Conservation (phyloP, 2,797 vertebrate species). For the Benthosema pterotum region DNA sequence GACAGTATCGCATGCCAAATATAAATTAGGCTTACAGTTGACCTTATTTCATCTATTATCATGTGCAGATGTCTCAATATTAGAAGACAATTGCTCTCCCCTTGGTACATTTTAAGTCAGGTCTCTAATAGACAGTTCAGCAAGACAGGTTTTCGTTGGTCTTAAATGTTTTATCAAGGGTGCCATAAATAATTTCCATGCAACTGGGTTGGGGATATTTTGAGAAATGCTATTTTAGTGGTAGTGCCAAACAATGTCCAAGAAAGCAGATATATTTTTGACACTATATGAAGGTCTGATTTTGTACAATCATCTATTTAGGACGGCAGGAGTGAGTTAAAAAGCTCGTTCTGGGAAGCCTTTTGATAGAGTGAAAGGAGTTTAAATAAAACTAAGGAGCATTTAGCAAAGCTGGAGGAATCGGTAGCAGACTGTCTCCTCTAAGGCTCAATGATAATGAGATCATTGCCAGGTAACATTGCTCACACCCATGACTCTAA, state of each 20-base stretch:
- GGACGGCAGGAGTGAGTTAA: conserved; percentile 59
- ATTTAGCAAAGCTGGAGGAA: conserved; percentile 59
- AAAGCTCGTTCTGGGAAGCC: conserved; percentile 49
- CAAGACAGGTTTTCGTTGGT: conserved; percentile 55
- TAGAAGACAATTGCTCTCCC: conserved; percentile 79
- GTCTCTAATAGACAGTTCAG: conserved; percentile 64
- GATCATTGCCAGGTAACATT: conserved; percentile 43
- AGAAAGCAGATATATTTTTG: conserved; percentile 59
- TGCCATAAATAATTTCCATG: conserved; percentile 71
- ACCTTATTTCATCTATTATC: conserved; percentile 79
- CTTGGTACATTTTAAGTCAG: conserved; percentile 63
- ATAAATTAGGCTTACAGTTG: conserved; percentile 41
- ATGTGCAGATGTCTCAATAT: conserved; percentile 76
- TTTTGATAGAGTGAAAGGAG: conserved; percentile 44
- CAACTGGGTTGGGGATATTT: conserved; percentile 70
- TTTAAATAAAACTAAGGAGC: conserved; percentile 56
- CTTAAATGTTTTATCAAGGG: conserved; percentile 67
- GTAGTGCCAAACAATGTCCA: conserved; percentile 63
- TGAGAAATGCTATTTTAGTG: conserved; percentile 69
- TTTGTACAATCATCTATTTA: conserved; percentile 58
- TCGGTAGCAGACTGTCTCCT: conserved; percentile 42
- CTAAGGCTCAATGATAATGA: conserved; percentile 43
- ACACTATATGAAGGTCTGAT: conserved; percentile 58
- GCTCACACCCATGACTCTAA: conserved; percentile 43
- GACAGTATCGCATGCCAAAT: not conserved